Base-by-base conservation (phyloP, 1,140 invertebrate genomes). In the Lepidurus couesii region DNA sequence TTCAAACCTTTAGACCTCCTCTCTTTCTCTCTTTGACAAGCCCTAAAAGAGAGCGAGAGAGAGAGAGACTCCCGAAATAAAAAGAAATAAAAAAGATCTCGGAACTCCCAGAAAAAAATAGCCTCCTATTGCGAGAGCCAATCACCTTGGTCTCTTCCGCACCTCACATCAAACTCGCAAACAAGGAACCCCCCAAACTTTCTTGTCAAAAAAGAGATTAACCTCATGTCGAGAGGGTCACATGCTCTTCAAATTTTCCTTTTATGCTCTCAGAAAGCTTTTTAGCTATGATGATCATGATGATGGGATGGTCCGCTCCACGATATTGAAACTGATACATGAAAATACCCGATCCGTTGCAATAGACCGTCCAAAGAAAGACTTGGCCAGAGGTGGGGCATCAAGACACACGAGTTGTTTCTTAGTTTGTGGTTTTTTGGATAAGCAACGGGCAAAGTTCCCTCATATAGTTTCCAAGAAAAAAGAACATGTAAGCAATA, bases 151-250 rank as follows among this genome's bases (percentile, higher is more conserved):
- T 13, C 21, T 65, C 9, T 21, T 13, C 53, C 13, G 53, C 53
- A 65, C 53, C 53, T 65, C 53, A 16, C 53, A 13, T 21, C 53
- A 65, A 65, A 65, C 53, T 13, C 53, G 53, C 53, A 65, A 65
- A 65, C 53, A 65, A 65, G 53, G 13, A 65, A 65, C 53, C 53
- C 47, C 53, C 53, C 53, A 21, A 65, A 65, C 16, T 16, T 65
- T 65, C 53, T 65, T 65, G 53, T 65, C 53, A 65, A 65, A 65
- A 65, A 65, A 65, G 53, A 65, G 53, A 65, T 65, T 65, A 65
- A 65, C 53, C 53, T 65, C 53, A 65, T 65, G 53, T 65, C 53
- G 53, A 65, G 53, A 65, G 53, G 53, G 53, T 65, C 53, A 65
- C 53, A 21, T 65, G 16, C 53, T 65, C 53, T 65, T 65, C 53